Evolutionary conservation across 2,888 invertebrate species (phyloP), one percentile per base, ranked within the genome.

Genomic region (Seira sanloemensis): DNA sequence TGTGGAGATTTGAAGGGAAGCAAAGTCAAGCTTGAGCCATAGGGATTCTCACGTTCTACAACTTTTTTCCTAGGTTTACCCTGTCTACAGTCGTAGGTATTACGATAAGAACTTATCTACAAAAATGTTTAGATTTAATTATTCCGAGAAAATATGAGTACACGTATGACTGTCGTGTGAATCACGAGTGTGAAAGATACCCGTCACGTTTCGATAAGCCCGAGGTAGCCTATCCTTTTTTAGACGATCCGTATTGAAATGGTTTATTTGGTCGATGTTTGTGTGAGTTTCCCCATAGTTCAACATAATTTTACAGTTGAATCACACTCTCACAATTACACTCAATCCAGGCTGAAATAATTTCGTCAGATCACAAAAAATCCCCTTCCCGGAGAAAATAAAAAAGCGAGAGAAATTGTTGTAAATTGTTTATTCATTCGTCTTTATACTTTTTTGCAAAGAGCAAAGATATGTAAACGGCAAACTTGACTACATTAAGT

Each of bases 401-500:
- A 23, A n/a, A 68, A 24, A 23, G 25, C 67, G 23, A 0, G 5
- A 26, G 27, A 18, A 27, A 27, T 21, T 16, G 12, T 71, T 72
- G 2, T 50, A 66, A 19, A 23, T 21, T 21, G 18, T 9, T 18
- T 21, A 66, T 66, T 66, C 12, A 18, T 21, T 9, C 9, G n/a
- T n/a, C n/a, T n/a, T n/a, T n/a, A n/a, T n/a, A n/a, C n/a, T n/a
- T 9, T 66, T 24, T 9, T 9, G 21, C 7, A 24, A 66, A 21
- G 66, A 66, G 66, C 66, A 23, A 27, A 26, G n/a, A 26, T 23
- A 58, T n/a, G 25, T 23, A 50, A 67, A 50, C 54, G 25, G 24
- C 18, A 66, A 78, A n/a, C n/a, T 68, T 9, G 66, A 66, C 74
- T 50, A 23, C 26, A 25, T 62, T 19, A 66, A 46, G 0, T 37